Conservation (phyloP, 1,140 invertebrate genomes). For the Mercenaria mercenaria region DNA sequence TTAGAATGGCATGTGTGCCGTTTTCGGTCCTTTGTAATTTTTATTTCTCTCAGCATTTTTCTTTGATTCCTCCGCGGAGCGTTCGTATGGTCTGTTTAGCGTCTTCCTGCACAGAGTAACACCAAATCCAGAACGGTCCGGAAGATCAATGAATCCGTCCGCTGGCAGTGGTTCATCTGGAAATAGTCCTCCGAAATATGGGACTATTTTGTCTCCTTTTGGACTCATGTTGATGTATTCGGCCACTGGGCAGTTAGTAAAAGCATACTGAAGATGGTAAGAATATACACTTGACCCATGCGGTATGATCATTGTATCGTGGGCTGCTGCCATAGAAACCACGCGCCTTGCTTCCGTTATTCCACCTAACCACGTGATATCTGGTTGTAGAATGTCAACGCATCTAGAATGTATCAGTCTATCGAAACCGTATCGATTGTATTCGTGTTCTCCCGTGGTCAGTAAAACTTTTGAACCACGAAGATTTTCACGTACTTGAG, state of each 20-base stretch:
- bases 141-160: conserved; percentile 82
- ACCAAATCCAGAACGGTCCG: conserved; percentile 82
- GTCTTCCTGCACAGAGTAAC: conserved; percentile 79
- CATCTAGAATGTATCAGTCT: conserved; percentile 79
- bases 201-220: conserved; percentile 78
- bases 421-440: conserved; percentile 82
- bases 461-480: conserved; percentile 77
- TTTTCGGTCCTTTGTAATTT: conserved; percentile 68
- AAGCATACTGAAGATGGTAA: conserved; percentile 84
- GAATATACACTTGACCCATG: conserved; percentile 84
- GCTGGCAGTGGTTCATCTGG: conserved; percentile 82
- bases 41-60: conserved; percentile 77
- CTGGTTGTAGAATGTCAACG: conserved; percentile 84
- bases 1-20: conserved; percentile 80
- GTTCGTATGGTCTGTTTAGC: conserved; percentile 76
- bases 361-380: conserved; percentile 83
- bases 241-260: conserved; percentile 81
- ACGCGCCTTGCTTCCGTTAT: conserved; percentile 81
- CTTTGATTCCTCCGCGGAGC: conserved; percentile 75
- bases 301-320: conserved; percentile 81
- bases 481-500: conserved; percentile 77
- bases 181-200: conserved; percentile 83
- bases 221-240: conserved; percentile 83
- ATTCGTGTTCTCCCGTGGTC: conserved; percentile 83
- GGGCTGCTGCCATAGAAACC: conserved; percentile 81